Percentiles rank a stretch among this genome's conserved stretches.
These are phyloP conservation scores for Hyalella azteca DNA, from an alignment of 2,888 invertebrate genomes.

Conservation along the genomic window DNA sequence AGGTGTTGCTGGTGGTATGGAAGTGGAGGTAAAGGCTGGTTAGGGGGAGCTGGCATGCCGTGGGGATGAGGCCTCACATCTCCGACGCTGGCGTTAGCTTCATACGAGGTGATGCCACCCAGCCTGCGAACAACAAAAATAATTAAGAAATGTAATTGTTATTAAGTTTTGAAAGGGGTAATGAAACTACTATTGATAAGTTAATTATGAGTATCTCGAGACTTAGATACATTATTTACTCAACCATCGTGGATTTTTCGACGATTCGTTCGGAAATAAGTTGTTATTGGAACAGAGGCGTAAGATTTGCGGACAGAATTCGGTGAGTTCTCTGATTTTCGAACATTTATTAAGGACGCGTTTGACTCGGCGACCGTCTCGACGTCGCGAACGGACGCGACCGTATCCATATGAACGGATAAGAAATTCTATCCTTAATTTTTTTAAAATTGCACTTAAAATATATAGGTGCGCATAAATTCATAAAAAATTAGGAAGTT, in stretches of 20 bases:
- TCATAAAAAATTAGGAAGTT: too few relatives aligned
- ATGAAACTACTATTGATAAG: background rate
- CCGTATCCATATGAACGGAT: too few relatives aligned
- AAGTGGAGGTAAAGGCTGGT: background rate
- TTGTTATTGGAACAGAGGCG: too few relatives aligned
- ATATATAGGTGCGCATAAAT: too few relatives aligned
- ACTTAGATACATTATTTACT: background rate
- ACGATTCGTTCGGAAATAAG: too few relatives aligned
- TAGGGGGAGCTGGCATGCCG: background rate
- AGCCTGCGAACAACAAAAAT: background rate
- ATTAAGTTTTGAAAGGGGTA: background rate
- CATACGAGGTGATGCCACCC: background rate
- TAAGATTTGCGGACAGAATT: too few relatives aligned
- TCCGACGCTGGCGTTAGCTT: background rate
- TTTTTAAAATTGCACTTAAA: too few relatives aligned
- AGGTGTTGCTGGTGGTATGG: constrained; percentile 22
- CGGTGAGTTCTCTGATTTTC: too few relatives aligned
- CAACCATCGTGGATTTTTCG: background rate
- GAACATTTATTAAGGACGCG: too few relatives aligned
- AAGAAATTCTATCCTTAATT: too few relatives aligned
- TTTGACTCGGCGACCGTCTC: too few relatives aligned
- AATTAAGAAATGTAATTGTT: background rate
- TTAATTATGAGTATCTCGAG: background rate
- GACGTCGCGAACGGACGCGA: too few relatives aligned
- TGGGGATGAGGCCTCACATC: background rate